Evolutionary conservation across 1,140 invertebrate genomes (phyloP), one percentile per base, ranked within the genome.

Genomic region (Lucilia sericata): DNA sequence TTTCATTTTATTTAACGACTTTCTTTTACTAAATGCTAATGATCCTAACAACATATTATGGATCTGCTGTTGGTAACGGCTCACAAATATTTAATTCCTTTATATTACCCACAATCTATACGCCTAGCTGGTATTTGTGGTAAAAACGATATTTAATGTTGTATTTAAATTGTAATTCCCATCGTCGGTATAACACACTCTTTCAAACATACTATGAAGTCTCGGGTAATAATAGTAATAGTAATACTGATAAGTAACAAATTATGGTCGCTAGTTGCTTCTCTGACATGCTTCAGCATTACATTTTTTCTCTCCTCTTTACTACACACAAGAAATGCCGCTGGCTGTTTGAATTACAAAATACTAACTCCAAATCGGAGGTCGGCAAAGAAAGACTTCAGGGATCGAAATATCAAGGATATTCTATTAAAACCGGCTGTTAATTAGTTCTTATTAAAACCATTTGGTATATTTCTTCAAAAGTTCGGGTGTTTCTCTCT

Each of bases 151-250:
- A 12, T 60, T n/a, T 60, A 60, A 60, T 60, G 14, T n/a, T 17
- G 55, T 60, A 60, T n/a, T 60, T 60, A 60, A 60, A 60, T 17
- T 60, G 55, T 60, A 60, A 60, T 60, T 60, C 55, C 55, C 55
- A 60, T 14, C 55, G 14, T 14, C 55, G 14, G n/a, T 42, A 42
- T 2, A 1, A 42, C 5, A 42, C 42, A 42, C 42, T 42, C 42
- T 42, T 42, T 0, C 2, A 7, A 8, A 42, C 42, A 17, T 60
- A 60, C 51, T 60, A 17, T 3, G 13, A 14, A 60, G 42, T 14
- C 14, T 60, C 55, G 14, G 55, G 55, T 60, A 60, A 60, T 60
- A 60, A 60, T 60, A n/a, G 17, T 60, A n/a, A 17, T 60, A n/a
- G 55, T 60, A 17, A 60, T 17, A 5, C 55, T 60, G 55, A 60